phyloP scores from a whole-genome alignment of 2,113 vertebrate species.

The Perca flavescens region DNA sequence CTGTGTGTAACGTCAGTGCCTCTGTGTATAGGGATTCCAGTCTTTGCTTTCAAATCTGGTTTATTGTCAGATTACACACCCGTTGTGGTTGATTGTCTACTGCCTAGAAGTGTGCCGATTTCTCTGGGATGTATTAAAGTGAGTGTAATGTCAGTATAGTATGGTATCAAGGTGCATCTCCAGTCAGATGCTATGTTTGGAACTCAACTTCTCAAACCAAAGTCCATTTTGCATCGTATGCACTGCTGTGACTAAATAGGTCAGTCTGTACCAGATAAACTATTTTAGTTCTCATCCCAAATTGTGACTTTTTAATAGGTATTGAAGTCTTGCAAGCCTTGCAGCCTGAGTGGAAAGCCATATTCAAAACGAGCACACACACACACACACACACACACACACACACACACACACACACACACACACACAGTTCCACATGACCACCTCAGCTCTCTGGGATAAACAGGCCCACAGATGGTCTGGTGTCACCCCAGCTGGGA shows the following conservation, averaged over 20 bases:
- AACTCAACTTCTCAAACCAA: slow-evolving; percentile 16
- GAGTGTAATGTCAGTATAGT: not conserved
- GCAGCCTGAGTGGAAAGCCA: slow-evolving; percentile 42
- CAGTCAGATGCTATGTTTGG: slow-evolving; percentile 16
- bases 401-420: slow-evolving; percentile 6
- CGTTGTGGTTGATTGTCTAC: not conserved
- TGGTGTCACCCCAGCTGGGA: slow-evolving; percentile 78
- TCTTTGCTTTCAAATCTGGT: slow-evolving; percentile 8
- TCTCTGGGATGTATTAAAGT: not conserved
- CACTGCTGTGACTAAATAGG: slow-evolving; percentile 16
- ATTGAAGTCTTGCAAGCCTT: slow-evolving; percentile 24
- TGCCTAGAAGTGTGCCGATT: not conserved
- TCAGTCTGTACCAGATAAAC: slow-evolving; percentile 39
- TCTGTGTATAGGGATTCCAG: not conserved
- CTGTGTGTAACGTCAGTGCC: not conserved
- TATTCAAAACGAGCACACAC: slow-evolving; percentile 30
- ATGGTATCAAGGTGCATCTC: not conserved
- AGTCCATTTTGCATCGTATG: slow-evolving; percentile 24
- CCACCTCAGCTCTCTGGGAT: slow-evolving; percentile 55
- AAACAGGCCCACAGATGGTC: slow-evolving; percentile 80
- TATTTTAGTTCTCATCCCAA: slow-evolving; percentile 46
- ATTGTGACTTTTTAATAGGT: slow-evolving; percentile 42
- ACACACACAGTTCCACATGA: slow-evolving; percentile 49
- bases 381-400: slow-evolving; percentile 3
- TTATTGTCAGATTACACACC: slow-evolving; percentile 12